A percentile compares a stretch with the other conserved stretches of the same genome.
Conservation (phyloP, 2,797 vertebrate species). For the Kryptolebias ocellatus region DNA sequence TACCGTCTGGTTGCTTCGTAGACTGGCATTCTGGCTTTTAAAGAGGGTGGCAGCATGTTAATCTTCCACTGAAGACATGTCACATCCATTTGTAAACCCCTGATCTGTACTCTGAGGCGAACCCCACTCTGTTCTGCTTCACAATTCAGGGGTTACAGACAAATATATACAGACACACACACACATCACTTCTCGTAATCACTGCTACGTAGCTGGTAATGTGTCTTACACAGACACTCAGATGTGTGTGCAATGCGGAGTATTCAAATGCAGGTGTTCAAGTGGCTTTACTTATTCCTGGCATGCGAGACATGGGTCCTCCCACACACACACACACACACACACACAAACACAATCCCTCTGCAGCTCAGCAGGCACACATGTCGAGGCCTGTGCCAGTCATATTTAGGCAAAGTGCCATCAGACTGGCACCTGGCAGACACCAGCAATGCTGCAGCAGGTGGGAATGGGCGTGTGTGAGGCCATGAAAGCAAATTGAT, state of each 20-base stretch:
- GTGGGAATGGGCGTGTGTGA: slow-evolving; percentile 31
- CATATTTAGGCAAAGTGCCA: slow-evolving; percentile 60
- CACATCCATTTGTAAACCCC: slow-evolving; percentile 23
- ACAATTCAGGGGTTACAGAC: slow-evolving; percentile 2
- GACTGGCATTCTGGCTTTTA: slow-evolving; percentile 20
- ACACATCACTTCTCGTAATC: slow-evolving; percentile 65
- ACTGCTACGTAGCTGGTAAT: slow-evolving; percentile 28
- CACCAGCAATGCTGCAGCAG: slow-evolving; percentile 35
- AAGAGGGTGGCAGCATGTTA: slow-evolving; percentile 13
- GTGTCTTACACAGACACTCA: slow-evolving; percentile 16
- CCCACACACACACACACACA: slow-evolving; percentile 23
- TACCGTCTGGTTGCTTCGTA: slow-evolving; percentile 49
- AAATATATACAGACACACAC: slow-evolving; percentile 33
- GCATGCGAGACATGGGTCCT: slow-evolving; percentile 47
- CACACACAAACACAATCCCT: slow-evolving; percentile 24
- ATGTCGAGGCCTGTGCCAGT: slow-evolving; percentile 48
- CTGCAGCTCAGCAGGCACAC: slow-evolving; percentile 35
- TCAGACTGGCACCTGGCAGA: slow-evolving; percentile 57
- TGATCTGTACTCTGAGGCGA: slow-evolving; percentile 5
- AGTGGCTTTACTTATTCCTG: slow-evolving; percentile 61
- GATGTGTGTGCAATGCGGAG: slow-evolving; percentile 40
- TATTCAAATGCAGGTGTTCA: slow-evolving; percentile 49
- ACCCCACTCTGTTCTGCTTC: slow-evolving; percentile 10
- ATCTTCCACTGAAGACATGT: slow-evolving; percentile 32
- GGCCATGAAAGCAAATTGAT: slow-evolving; percentile 20